Percentiles rank a stretch among this genome's conserved stretches.
Conservation (phyloP, 2,797 vertebrate genomes). For the Catharus ustulatus region DNA sequence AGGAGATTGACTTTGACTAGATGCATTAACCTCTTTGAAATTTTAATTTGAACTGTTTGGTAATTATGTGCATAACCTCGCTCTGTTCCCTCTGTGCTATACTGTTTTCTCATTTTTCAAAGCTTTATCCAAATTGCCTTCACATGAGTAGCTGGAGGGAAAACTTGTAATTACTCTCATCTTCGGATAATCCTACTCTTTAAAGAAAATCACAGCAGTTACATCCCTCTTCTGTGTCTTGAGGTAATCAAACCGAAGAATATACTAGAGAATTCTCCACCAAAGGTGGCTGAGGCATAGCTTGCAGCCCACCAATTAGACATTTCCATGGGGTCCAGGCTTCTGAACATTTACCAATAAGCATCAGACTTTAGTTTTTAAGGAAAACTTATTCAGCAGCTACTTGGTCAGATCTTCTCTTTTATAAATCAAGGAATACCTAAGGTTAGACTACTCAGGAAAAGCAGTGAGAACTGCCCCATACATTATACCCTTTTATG, state of each 20-base stretch:
- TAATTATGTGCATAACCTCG: neutral
- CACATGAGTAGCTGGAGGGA: neutral
- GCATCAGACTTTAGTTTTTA: neutral
- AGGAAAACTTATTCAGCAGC: neutral
- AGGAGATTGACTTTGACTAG: neutral
- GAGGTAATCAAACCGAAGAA: neutral
- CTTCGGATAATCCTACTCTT: neutral
- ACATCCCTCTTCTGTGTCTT: neutral
- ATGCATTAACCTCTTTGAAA: constrained; percentile 15
- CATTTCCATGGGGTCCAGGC: neutral
- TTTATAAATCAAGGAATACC: neutral
- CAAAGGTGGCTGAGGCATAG: neutral
- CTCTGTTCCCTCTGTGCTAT: neutral
- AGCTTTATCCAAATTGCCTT: constrained; percentile 6
- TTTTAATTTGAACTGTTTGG: constrained; percentile 10
- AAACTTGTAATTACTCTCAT: constrained; percentile 14
- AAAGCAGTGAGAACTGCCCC: neutral
- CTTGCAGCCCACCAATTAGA: neutral
- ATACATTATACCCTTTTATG: neutral
- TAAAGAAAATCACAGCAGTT: neutral
- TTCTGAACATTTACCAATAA: neutral
- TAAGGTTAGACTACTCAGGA: neutral
- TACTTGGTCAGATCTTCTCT: neutral
- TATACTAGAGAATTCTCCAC: neutral
- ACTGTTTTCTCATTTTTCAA: neutral